Evolutionary conservation across 2,888 invertebrate genomes (phyloP).

Genomic region (Watsonalla binaria): DNA sequence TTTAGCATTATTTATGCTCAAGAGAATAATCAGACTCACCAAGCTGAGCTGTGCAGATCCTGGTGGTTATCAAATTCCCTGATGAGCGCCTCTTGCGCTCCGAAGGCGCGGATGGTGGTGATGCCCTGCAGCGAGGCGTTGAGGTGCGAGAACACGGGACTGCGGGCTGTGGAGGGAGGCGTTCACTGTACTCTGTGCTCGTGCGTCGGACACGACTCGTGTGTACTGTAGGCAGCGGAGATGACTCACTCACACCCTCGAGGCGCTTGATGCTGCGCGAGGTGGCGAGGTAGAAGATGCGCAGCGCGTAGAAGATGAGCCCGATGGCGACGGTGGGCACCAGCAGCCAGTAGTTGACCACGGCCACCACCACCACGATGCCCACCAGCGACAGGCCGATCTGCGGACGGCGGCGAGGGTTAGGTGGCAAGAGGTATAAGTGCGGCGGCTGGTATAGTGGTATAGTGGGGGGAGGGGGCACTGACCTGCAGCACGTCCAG

Average conservation of each 20-base stretch:
- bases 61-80: slow-evolving; percentile 90
- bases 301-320: slow-evolving; percentile 84
- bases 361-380: slow-evolving; percentile 86
- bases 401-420: slow-evolving; percentile 51
- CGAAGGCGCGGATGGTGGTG: slow-evolving; percentile 93
- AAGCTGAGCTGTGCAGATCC: slow-evolving; percentile 93
- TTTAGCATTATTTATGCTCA: neutral
- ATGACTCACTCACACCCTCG: slow-evolving; percentile 88
- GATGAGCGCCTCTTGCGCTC: slow-evolving; percentile 87
- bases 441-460: neutral
- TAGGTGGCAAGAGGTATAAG: neutral
- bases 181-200: slow-evolving; percentile 6
- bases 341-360: slow-evolving; percentile 86
- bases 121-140: slow-evolving; percentile 93
- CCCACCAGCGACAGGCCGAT: slow-evolving; percentile 90
- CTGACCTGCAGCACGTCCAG: slow-evolving; percentile 79
- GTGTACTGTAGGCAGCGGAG: slow-evolving; percentile 14
- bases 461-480: neutral
- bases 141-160: slow-evolving; percentile 97
- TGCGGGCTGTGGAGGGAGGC: slow-evolving; percentile 82
- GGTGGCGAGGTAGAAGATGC: slow-evolving; percentile 87
- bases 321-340: slow-evolving; percentile 85
- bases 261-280: slow-evolving; percentile 89
- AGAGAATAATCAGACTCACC: slow-evolving; percentile 57
- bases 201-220: no score